Base-by-base conservation (phyloP, 2,888 invertebrate genomes). In the Pollenia labialis region DNA sequence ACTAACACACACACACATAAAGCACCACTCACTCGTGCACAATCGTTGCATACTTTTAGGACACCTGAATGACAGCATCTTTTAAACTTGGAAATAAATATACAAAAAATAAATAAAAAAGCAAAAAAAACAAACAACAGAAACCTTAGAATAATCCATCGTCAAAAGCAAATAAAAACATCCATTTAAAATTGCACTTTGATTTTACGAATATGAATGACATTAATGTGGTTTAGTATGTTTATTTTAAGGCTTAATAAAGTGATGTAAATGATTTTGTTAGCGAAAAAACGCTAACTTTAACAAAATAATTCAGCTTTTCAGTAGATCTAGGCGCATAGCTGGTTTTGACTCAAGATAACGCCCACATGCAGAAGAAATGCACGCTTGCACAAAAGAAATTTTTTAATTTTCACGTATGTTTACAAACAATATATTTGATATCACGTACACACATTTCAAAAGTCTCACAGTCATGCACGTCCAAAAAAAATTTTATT, bases 11-110 rank as follows among this genome's bases (percentile, higher is more conserved):
- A 72, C 56, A 32, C 4, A 60, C 6, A 32, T 32, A 32, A 4
- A 32, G 32, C 32, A 52, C n/a, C 10, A 52, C 7, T 52, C 46
- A 40, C 16, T 56, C 9, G 46, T 18, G 32, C 32, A 52, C 56
- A 75, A 23, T 44, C 6, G 18, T 44, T 14, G 56, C 64, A 58
- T 12, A 81, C 68, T 60, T 71, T 72, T 87, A 72, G 77, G 58
- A 75, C 71, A 81, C 68, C 71, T 82, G 83, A 86, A 79, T 74
- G 77, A 77, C 71, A 88, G 64, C 32, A 58, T 60, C 69, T 66
- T 72, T 56, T 46, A 75, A 60, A 68, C 54, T 75, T 74, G 66
- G 42, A 66, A 44, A 23, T 23, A 44, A 16, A 16, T 42, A 52
- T 2, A 32, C 14, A 46, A 72, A 54, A 16, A 32, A 46, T 32